Conservation (phyloP, 2,888 invertebrate species). For the Lumbricus terrestris region DNA sequence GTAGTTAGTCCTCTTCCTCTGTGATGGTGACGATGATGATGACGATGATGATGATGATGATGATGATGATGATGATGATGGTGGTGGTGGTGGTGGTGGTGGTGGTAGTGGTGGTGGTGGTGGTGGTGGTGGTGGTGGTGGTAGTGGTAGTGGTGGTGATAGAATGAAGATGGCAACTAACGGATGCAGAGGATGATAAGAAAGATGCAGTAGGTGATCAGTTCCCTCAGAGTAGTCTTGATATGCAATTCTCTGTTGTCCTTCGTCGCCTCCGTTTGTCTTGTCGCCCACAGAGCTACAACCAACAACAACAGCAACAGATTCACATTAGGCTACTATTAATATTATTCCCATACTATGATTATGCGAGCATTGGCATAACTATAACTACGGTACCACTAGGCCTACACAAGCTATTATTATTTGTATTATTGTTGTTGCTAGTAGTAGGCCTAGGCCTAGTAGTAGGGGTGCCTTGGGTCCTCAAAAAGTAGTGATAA, state of each 20-base stretch:
- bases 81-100: conserved; percentile 8
- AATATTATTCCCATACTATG: too few species aligned
- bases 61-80: conserved; percentile 13
- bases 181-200: conserved; percentile 58
- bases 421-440: too few species aligned
- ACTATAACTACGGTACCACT: neutral
- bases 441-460: too few species aligned
- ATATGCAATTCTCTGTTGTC: conserved; percentile 57
- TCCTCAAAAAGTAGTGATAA: too few species aligned
- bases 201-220: conserved; percentile 60
- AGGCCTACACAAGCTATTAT: too few species aligned
- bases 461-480: too few species aligned
- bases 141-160: neutral
- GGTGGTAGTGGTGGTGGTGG: neutral
- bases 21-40: neutral
- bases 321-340: neutral
- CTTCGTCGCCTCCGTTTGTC: conserved; percentile 58
- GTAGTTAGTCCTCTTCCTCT: too few species aligned
- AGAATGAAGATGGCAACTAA: conserved; percentile 56
- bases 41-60: neutral
- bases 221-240: conserved; percentile 59
- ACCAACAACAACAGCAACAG: neutral
- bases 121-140: neutral
- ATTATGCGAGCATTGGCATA: neutral
- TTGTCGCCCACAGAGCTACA: conserved; percentile 53